Evolutionary conservation across 2,797 vertebrate genomes (phyloP).

Genomic region (Pseudocheirus occidentalis): DNA sequence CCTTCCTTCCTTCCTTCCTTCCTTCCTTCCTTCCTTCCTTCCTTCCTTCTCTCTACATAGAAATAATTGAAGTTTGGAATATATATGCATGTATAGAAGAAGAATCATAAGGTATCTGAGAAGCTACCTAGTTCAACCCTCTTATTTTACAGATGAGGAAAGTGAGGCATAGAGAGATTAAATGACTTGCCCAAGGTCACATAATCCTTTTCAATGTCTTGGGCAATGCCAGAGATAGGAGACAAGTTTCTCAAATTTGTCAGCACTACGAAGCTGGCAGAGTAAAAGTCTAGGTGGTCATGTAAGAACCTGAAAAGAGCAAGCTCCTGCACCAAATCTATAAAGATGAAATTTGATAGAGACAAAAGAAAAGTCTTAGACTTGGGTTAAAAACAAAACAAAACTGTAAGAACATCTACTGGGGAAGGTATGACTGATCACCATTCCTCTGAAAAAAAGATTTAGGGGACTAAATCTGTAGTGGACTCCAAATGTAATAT

Average conservation of each 20-base stretch:
- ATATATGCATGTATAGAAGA: neutral
- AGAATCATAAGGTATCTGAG: neutral
- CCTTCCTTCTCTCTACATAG: too few species aligned
- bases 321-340: neutral
- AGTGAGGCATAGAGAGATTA: neutral
- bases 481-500: neutral
- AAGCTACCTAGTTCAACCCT: neutral
- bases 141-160: neutral
- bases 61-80: neutral
- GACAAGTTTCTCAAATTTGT: neutral
- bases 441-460: neutral
- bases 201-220: neutral
- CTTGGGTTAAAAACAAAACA: neutral
- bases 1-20: too few species aligned
- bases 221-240: neutral
- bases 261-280: neutral
- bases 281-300: neutral
- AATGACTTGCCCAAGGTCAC: neutral
- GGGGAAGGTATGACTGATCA: neutral
- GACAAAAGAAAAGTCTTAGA: neutral
- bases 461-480: neutral
- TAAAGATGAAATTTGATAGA: neutral
- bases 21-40: too few species aligned
- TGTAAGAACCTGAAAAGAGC: neutral
- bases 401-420: neutral